Percentiles rank a stretch among this genome's conserved stretches.
Evolutionary conservation across 2,888 invertebrate species (phyloP).

Genomic region (Anoncus sp.): DNA sequence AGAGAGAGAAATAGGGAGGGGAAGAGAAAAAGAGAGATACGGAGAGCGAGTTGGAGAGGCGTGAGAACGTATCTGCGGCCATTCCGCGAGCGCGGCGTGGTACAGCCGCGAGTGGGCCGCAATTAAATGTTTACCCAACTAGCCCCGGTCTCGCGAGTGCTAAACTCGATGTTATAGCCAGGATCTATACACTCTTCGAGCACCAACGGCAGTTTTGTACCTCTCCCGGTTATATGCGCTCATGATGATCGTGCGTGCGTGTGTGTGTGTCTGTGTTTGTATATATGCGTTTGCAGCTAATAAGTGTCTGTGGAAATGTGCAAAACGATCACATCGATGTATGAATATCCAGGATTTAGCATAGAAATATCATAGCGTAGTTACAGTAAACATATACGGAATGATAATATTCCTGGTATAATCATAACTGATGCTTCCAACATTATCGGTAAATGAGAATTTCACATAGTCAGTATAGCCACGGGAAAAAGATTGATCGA

Average conservation of each 20-base stretch:
- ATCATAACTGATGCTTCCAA: slow-evolving; percentile 18
- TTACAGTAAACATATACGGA: slow-evolving; percentile 17
- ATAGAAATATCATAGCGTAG: slow-evolving; percentile 26
- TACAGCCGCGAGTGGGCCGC: slow-evolving; percentile 67
- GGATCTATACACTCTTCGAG: slow-evolving; percentile 56
- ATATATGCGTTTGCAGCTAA: slow-evolving; percentile 64
- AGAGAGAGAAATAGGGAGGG: background rate
- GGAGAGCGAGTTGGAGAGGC: slow-evolving; percentile 65
- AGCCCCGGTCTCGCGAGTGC: slow-evolving; percentile 62
- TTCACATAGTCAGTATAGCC: slow-evolving; percentile 2
- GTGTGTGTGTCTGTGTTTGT: slow-evolving; percentile 58
- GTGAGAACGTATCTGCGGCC: slow-evolving; percentile 74
- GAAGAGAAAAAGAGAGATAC: background rate
- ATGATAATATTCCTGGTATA: slow-evolving; percentile 12
- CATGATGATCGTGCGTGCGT: slow-evolving; percentile 22
- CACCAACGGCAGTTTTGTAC: slow-evolving; percentile 44
- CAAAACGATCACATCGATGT: slow-evolving; percentile 55
- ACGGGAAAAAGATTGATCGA: slow-evolving; percentile 5
- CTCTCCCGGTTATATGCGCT: slow-evolving; percentile 36
- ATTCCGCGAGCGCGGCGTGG: slow-evolving; percentile 69
- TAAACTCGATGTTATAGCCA: slow-evolving; percentile 60
- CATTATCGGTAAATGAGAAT: slow-evolving; percentile 40
- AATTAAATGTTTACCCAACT: slow-evolving; percentile 74
- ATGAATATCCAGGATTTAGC: slow-evolving; percentile 48
- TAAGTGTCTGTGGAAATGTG: slow-evolving; percentile 61